Evolutionary conservation across 2,113 vertebrate genomes (phyloP).

Genomic region (Crotalus tigris): DNA sequence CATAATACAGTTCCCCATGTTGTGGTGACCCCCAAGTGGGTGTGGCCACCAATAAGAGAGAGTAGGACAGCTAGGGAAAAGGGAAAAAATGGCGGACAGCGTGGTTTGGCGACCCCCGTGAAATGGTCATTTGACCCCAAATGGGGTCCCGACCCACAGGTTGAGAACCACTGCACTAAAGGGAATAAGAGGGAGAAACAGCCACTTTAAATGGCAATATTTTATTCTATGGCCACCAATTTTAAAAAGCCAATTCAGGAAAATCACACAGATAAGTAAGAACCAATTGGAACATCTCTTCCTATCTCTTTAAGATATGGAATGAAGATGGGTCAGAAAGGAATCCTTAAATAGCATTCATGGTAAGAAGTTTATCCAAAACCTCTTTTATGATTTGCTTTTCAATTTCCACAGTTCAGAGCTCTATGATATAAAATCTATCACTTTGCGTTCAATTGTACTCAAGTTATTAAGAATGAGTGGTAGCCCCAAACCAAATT

Average conservation of each 20-base stretch:
- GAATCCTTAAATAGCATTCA: not conserved
- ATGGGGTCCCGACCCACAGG: too few species aligned
- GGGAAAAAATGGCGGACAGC: too few species aligned
- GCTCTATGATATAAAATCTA: not conserved
- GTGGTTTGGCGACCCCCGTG: too few species aligned
- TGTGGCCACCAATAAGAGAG: too few species aligned
- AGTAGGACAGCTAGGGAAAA: too few species aligned
- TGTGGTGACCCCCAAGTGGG: too few species aligned
- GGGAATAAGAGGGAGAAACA: too few species aligned
- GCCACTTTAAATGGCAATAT: not conserved
- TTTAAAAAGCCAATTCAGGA: not conserved
- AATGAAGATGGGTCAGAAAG: not conserved
- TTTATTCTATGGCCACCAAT: not conserved
- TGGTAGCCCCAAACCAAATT: not conserved
- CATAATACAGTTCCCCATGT: too few species aligned
- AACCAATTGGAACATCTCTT: not conserved
- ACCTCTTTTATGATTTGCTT: not conserved
- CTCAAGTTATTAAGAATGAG: not conserved
- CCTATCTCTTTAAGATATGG: not conserved
- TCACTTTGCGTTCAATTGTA: not conserved
- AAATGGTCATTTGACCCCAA: too few species aligned
- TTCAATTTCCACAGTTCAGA: not conserved
- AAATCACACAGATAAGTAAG: not conserved
- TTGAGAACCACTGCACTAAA: not conserved
- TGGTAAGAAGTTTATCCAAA: not conserved